Percentiles rank a stretch among this genome's conserved stretches.
Evolutionary conservation across 2,888 invertebrate genomes (phyloP).

Genomic region (Plemyria rubiginata): DNA sequence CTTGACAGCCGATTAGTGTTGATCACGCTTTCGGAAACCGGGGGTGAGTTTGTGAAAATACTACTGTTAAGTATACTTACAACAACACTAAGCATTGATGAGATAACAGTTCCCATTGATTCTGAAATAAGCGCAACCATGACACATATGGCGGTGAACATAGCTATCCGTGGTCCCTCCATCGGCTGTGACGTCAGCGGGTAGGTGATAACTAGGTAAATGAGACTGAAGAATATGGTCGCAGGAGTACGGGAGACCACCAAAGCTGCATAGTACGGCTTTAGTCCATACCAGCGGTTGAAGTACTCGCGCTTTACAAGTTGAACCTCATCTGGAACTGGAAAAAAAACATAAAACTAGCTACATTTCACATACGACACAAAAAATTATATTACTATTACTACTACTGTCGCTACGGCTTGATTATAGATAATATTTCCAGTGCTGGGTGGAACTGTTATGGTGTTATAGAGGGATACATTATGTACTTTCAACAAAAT

Average conservation of each 20-base stretch:
- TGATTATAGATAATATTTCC: too few species aligned
- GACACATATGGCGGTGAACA: slow-evolving; percentile 89
- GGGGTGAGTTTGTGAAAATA: too few species aligned
- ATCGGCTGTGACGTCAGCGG: slow-evolving; percentile 91
- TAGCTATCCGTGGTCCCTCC: slow-evolving; percentile 87
- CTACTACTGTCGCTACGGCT: too few species aligned
- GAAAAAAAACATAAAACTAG: slow-evolving; percentile 49
- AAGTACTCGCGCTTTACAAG: slow-evolving; percentile 92
- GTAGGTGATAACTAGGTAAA: slow-evolving; percentile 90
- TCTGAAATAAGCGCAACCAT: slow-evolving; percentile 91
- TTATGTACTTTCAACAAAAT: too few species aligned
- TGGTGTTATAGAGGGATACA: too few species aligned
- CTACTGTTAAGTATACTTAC: slow-evolving; percentile 64
- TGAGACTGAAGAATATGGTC: slow-evolving; percentile 87
- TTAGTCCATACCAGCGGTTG: slow-evolving; percentile 93
- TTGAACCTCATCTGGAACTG: slow-evolving; percentile 92
- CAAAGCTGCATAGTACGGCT: slow-evolving; percentile 91
- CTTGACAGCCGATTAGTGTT: too few species aligned
- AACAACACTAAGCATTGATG: slow-evolving; percentile 90
- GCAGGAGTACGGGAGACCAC: slow-evolving; percentile 89
- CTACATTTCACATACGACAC: neutral
- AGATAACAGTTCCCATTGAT: slow-evolving; percentile 90
- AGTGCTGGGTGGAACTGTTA: too few species aligned
- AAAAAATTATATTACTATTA: too few species aligned
- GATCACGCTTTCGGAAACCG: too few species aligned